Conservation (phyloP, 2,888 invertebrate species). For the Lapara coniferarum region DNA sequence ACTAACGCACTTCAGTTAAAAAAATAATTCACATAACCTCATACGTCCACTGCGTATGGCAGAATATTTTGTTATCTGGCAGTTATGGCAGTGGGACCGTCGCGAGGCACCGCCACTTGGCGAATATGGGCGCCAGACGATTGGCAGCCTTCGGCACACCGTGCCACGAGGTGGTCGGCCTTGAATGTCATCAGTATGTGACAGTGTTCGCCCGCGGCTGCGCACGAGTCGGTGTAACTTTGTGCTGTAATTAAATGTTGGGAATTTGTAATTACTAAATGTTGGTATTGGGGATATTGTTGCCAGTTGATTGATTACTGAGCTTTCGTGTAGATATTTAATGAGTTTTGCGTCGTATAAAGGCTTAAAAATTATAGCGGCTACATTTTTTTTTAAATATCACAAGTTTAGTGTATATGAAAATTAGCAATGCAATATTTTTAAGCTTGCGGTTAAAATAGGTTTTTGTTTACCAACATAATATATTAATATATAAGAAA, state of each 20-base stretch:
- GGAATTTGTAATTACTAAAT: background rate
- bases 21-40: conserved; percentile 1
- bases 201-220: conserved; percentile 14
- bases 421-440: too few relatives aligned
- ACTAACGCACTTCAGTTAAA: conserved; percentile 4
- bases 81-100: conserved; percentile 40
- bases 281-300: too few relatives aligned
- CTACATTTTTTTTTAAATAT: too few relatives aligned
- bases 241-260: background rate
- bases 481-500: too few relatives aligned
- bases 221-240: conserved; percentile 13
- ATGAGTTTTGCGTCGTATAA: too few relatives aligned
- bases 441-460: too few relatives aligned
- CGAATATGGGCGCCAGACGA: conserved; percentile 60
- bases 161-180: conserved; percentile 39
- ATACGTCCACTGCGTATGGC: background rate
- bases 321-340: too few relatives aligned
- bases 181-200: conserved; percentile 32
- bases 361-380: too few relatives aligned
- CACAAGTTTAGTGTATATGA: too few relatives aligned
- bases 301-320: too few relatives aligned
- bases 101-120: conserved; percentile 61
- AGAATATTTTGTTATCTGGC: background rate
- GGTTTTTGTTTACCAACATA: too few relatives aligned
- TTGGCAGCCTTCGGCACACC: conserved; percentile 35